phyloP scores from a whole-genome alignment of 2,797 vertebrate species.

The Diplodus sargus region DNA sequence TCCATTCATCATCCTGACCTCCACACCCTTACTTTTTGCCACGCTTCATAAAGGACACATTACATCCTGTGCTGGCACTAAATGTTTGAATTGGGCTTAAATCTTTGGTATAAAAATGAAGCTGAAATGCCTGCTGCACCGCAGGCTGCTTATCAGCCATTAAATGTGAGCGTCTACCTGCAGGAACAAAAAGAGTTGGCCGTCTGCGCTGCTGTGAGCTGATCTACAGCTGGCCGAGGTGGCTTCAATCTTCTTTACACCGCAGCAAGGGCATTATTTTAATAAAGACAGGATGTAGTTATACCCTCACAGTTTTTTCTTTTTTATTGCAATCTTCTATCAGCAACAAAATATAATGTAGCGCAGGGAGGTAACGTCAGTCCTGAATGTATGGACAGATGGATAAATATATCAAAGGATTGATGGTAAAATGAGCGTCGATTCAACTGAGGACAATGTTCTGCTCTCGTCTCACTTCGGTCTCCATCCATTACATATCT shows the following conservation, averaged over 20 bases:
- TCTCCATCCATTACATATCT: constrained; percentile 48
- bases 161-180: background rate
- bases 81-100: background rate
- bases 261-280: constrained; percentile 41
- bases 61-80: background rate
- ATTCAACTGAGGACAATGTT: constrained; percentile 49
- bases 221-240: constrained; percentile 27
- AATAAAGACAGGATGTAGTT: constrained; percentile 51
- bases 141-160: background rate
- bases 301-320: constrained; percentile 13
- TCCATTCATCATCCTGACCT: background rate
- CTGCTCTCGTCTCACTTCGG: constrained; percentile 40
- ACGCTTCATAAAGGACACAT: background rate
- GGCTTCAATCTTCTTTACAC: constrained; percentile 49
- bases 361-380: constrained; percentile 32
- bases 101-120: background rate
- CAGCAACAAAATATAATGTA: constrained; percentile 36
- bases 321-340: constrained; percentile 25
- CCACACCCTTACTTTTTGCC: background rate
- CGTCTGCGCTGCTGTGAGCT: constrained; percentile 2
- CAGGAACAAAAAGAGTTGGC: background rate
- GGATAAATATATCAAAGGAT: constrained; percentile 34
- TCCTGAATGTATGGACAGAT: constrained; percentile 28
- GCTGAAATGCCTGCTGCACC: background rate
- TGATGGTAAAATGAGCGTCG: constrained; percentile 51